Conservation (phyloP, 2,797 vertebrate species). For the Simalia tracyae region DNA sequence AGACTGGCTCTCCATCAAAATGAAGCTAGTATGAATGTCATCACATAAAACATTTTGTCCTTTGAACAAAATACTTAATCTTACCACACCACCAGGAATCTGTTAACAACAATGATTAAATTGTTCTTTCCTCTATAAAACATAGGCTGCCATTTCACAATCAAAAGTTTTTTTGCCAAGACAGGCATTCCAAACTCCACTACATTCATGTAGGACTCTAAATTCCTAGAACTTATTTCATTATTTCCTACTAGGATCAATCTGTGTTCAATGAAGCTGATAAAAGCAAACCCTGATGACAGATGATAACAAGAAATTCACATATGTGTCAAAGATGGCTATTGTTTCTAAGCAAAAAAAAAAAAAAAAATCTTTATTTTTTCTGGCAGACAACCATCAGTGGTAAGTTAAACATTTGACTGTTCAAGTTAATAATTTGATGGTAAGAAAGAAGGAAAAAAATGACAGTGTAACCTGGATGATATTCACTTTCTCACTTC, state of each 20-base stretch:
- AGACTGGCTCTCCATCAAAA: not conserved
- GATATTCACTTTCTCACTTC: not conserved
- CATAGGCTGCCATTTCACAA: not conserved
- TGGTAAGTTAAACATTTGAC: conserved; percentile 17
- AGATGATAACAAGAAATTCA: conserved; percentile 15
- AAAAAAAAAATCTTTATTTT: not conserved
- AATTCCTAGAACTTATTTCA: conserved; percentile 27
- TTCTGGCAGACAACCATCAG: not conserved
- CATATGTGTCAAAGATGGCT: conserved; percentile 5
- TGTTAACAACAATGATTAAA: not conserved
- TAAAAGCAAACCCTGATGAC: conserved; percentile 13
- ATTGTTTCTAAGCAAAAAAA: not conserved
- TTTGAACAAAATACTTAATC: not conserved
- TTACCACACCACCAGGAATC: not conserved
- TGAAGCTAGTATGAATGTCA: not conserved
- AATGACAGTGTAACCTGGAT: not conserved
- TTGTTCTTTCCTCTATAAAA: not conserved
- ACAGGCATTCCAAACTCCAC: not conserved
- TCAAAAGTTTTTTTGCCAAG: not conserved
- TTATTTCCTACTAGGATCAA: conserved; percentile 17
- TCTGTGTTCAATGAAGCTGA: conserved; percentile 1
- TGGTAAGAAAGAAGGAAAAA: not conserved
- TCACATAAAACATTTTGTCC: not conserved
- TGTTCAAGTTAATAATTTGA: conserved; percentile 24
- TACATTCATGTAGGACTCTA: not conserved